Evolutionary conservation across 1,140 invertebrate species (phyloP), one percentile per base, ranked within the genome.

Genomic region (Bombus soroeensis): DNA sequence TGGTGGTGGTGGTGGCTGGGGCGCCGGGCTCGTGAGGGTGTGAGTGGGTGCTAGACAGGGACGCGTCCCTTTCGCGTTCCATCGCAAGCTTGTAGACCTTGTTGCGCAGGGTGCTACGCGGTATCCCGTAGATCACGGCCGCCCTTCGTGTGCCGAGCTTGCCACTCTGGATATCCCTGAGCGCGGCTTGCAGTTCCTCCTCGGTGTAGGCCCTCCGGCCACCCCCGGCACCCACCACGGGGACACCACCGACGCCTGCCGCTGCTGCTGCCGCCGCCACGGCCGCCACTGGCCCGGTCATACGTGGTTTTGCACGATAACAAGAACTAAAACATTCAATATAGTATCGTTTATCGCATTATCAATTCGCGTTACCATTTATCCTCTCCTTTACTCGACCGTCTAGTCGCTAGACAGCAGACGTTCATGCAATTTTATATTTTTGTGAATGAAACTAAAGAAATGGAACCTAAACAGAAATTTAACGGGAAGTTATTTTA

Each of bases 101-200:
- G 95, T 99, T 99, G 68, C 98, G 96, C 12, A 99, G 96, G 5
- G 98, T 99, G 79, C 98, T 99, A 79, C 99, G 96, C 9, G 99
- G 99, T 93, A 99, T 99, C 83, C 98, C 98, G 94, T 99, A 99
- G 86, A 99, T 97, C 47, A 98, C 98, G 59, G 99, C 98, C 1
- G 98, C 98, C 85, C 99, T 96, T 57, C 98, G 95, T 3, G 98
- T 99, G 73, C 98, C 98, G 82, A 99, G 96, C 93, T 98, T 98
- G 10, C 98, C 98, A 93, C 97, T 98, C 93, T 98, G 97, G 92
- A 99, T 99, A 94, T 99, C 98, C 86, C 98, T 96, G 70, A 99
- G 96, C 15, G 98, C 98, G 28, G 97, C 97, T 91, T 98, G 97
- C 15, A 99, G 96, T 94, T 99, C 98, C 90, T 98, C 98, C 92